Conservation (phyloP, 2,888 invertebrate species). For the Stratiomys singularior region DNA sequence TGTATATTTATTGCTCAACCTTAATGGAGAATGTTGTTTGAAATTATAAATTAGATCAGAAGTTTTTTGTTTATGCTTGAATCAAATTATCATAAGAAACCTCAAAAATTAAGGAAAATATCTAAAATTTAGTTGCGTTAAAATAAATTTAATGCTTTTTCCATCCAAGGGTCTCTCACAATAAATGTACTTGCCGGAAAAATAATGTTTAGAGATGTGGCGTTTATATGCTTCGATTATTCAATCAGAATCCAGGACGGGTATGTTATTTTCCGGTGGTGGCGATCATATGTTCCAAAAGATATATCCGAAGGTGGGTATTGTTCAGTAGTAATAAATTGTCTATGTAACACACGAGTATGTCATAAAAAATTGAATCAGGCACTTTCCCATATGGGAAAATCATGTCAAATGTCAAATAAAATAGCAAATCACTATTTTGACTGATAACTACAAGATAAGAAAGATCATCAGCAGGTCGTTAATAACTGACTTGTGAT, state of each 20-base stretch:
- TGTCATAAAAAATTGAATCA: neutral
- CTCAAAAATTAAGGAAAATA: too few species aligned
- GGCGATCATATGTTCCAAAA: slow-evolving; percentile 94
- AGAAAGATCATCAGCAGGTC: too few species aligned
- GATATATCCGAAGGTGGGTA: slow-evolving; percentile 90
- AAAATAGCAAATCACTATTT: too few species aligned
- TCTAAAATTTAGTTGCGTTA: too few species aligned
- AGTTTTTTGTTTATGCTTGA: too few species aligned
- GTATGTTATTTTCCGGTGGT: slow-evolving; percentile 97
- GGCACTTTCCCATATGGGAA: neutral
- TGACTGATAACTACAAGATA: too few species aligned
- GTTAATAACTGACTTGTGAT: too few species aligned
- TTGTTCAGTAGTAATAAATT: neutral
- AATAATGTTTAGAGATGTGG: slow-evolving; percentile 97
- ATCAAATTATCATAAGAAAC: too few species aligned
- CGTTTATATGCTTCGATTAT: slow-evolving; percentile 93
- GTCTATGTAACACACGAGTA: neutral
- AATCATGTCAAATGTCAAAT: neutral
- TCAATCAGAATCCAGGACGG: slow-evolving; percentile 94
- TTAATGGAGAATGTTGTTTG: too few species aligned
- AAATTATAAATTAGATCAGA: neutral
- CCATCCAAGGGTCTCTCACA: slow-evolving; percentile 89
- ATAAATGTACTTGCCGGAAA: slow-evolving; percentile 97
- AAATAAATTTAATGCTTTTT: too few species aligned
- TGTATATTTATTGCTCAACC: too few species aligned